Evolutionary conservation across 2,888 invertebrate species (phyloP), one percentile per base, ranked within the genome.

Genomic region (Eueremaeus valkanovi): DNA sequence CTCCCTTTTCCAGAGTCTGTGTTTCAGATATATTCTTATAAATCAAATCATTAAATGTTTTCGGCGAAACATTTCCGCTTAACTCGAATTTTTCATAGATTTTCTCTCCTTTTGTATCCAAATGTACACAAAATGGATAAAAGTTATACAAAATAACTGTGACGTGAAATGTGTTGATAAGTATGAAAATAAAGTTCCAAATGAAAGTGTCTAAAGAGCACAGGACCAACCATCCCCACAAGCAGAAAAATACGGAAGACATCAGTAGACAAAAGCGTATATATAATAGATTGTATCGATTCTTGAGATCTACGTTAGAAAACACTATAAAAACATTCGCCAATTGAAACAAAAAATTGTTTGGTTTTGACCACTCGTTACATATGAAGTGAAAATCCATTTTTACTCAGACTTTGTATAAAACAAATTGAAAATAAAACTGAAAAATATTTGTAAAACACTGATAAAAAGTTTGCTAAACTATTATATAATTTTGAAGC

Each of bases 301-400:
- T 89, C 9, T 78, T 76, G 0, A 92, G 92, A 55, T 92, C 91
- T 80, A 93, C 85, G 83, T 92, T 92, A 73, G 92, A 91, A 76
- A 92, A 83, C 81, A 92, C 87, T 82, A 92, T 89, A 85, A 91
- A 92, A 79, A 90, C 87, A 85, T 92, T 92, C 80, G 92, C 92
- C 82, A 92, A 85, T 87, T 93, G 93, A 86, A 92, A 93, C 85
- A 92, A 90, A 78, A 91, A 85, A 84, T 92, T 92, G 84, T 91
- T 90, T 75, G 89, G 85, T 68, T 88, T 88, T 79, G 87, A 86
- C 89, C 89, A 90, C 80, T 86, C 74, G 29, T 63, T 66, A 61
- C 78, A 79, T 81, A 27, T 51, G n/a, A n/a, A n/a, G n/a, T n/a
- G n/a, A 16, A 24, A 27, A 40, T 6, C n/a, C 63, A 66, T 66